Evolutionary conservation across 2,797 vertebrate species (phyloP).

Genomic region (Crenuchus spilurus): DNA sequence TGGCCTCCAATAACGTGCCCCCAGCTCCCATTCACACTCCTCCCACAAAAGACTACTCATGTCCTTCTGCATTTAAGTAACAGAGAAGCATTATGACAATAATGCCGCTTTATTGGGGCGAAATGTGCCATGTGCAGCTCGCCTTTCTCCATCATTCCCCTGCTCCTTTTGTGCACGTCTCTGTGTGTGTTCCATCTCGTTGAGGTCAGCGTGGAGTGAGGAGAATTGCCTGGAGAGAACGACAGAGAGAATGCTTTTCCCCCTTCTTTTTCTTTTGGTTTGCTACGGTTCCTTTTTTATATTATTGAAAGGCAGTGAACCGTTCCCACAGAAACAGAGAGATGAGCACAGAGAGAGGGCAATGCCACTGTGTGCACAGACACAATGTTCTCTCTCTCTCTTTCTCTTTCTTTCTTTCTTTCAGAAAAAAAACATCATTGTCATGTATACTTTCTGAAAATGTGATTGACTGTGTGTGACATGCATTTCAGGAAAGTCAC

Average conservation of each 20-base stretch:
- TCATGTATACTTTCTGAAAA: slow-evolving; percentile 37
- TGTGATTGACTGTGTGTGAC: slow-evolving; percentile 29
- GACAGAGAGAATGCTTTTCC: slow-evolving; percentile 49
- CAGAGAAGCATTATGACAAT: slow-evolving; percentile 48
- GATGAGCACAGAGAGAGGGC: slow-evolving; percentile 72
- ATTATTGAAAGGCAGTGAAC: slow-evolving; percentile 79
- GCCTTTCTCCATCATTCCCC: slow-evolving; percentile 50
- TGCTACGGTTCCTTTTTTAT: slow-evolving; percentile 53
- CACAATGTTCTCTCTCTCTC: slow-evolving; percentile 65
- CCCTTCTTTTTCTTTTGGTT: slow-evolving; percentile 49
- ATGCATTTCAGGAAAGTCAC: slow-evolving; percentile 24
- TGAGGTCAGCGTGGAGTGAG: slow-evolving; percentile 60
- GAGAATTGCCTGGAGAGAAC: slow-evolving; percentile 66
- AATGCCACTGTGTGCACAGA: slow-evolving; percentile 66
- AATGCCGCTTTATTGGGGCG: slow-evolving; percentile 51
- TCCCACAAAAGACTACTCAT: slow-evolving; percentile 39
- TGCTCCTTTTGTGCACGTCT: slow-evolving; percentile 53
- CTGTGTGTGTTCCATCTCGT: slow-evolving; percentile 56
- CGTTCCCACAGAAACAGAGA: slow-evolving; percentile 72
- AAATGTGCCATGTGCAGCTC: slow-evolving; percentile 55
- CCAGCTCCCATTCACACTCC: not conserved
- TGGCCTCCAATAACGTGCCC: slow-evolving; percentile 20
- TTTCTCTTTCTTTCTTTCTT: slow-evolving; percentile 29
- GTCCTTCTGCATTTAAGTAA: slow-evolving; percentile 51
- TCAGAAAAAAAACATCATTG: slow-evolving; percentile 35